A percentile compares a stretch with the other conserved stretches of the same genome.
These are phyloP conservation scores for Escarpia spicata DNA, from an alignment of 2,888 invertebrate species.

Conservation along the genomic window DNA sequence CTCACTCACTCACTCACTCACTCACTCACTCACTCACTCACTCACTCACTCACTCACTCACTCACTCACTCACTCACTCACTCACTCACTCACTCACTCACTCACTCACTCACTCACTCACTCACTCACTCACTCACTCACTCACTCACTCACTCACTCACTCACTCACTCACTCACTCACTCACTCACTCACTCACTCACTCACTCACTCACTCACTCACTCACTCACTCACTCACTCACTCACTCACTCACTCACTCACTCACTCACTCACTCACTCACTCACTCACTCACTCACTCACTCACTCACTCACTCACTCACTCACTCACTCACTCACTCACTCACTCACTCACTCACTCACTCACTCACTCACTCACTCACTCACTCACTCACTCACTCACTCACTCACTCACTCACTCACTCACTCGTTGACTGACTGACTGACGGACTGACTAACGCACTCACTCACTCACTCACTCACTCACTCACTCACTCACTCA, in stretches of 20 bases:
- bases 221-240: background rate
- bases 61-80: slow-evolving; percentile 7
- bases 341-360: too few species aligned
- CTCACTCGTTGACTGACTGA: too few species aligned
- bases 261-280: background rate
- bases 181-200: background rate
- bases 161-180: too few species aligned
- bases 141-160: slow-evolving; percentile 23
- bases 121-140: slow-evolving; percentile 24
- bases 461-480: background rate
- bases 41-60: background rate
- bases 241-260: background rate
- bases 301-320: slow-evolving; percentile 1
- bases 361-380: too few species aligned
- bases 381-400: too few species aligned
- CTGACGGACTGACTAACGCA: background rate
- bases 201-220: background rate
- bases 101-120: background rate
- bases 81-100: slow-evolving; percentile 1
- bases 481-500: background rate
- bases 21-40: slow-evolving; percentile 13
- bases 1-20: slow-evolving; percentile 13
- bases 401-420: too few species aligned
- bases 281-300: background rate
- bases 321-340: background rate